Conservation (phyloP, 2,797 vertebrate genomes). For the Paguma larvata region DNA sequence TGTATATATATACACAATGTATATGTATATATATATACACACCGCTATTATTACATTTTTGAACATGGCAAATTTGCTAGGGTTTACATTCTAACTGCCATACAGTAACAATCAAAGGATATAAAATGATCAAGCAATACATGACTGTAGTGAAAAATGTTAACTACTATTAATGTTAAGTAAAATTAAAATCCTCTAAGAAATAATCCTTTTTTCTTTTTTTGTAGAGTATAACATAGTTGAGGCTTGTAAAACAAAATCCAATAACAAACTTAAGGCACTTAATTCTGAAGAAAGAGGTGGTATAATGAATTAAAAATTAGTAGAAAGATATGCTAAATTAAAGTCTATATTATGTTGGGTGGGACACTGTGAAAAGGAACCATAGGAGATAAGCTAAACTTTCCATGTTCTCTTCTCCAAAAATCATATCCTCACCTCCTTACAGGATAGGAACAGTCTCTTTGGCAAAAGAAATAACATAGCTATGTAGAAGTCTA, state of each 20-base stretch:
- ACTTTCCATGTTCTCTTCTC: neutral
- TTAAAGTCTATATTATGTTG: slow-evolving; percentile 46
- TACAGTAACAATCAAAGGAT: slow-evolving; percentile 30
- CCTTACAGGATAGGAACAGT: neutral
- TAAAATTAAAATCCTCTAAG: slow-evolving; percentile 23
- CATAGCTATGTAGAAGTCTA: slow-evolving; percentile 13
- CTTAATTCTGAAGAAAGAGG: neutral
- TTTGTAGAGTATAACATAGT: neutral
- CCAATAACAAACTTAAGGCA: slow-evolving; percentile 13
- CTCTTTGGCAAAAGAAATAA: slow-evolving; percentile 38
- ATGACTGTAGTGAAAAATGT: neutral
- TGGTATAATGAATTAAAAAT: slow-evolving; percentile 20
- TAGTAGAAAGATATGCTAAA: neutral
- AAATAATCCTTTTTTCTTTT: neutral
- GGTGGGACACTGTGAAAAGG: neutral
- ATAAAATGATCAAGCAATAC: neutral
- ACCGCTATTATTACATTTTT: too few species aligned
- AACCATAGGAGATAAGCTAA: neutral
- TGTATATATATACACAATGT: too few species aligned
- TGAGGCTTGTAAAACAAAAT: slow-evolving; percentile 34
- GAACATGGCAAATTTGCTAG: neutral
- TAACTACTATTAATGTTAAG: slow-evolving; percentile 1
- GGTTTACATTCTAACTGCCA: slow-evolving; percentile 63
- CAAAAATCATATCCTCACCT: slow-evolving; percentile 46
- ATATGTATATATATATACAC: too few species aligned